phyloP scores from a whole-genome alignment of 2,113 vertebrate species.

The Peucedramus taeniatus region DNA sequence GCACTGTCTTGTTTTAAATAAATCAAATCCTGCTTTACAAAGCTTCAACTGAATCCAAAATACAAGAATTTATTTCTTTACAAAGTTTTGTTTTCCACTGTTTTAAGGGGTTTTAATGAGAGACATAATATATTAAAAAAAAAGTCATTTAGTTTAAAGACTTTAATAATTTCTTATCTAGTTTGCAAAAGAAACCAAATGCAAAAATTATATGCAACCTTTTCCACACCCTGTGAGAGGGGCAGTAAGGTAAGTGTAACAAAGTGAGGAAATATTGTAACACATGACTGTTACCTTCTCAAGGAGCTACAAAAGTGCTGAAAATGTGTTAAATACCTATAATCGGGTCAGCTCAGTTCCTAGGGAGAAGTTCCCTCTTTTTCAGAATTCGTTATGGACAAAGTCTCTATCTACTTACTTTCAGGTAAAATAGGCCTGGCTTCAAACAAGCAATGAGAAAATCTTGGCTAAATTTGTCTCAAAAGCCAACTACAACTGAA shows the following conservation, averaged over 20 bases:
- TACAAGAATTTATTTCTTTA: background rate
- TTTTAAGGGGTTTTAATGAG: background rate
- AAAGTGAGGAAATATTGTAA: background rate
- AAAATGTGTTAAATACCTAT: background rate
- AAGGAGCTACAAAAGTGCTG: background rate
- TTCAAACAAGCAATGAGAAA: background rate
- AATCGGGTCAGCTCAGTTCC: accelerated
- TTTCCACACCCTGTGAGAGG: background rate
- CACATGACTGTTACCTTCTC: background rate
- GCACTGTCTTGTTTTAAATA: background rate
- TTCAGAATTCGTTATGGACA: background rate
- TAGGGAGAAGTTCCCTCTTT: background rate
- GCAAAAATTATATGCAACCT: accelerated
- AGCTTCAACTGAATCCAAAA: background rate
- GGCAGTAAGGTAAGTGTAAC: background rate
- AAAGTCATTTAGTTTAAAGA: background rate
- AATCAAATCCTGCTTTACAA: background rate
- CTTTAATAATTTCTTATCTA: background rate
- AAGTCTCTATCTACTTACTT: background rate
- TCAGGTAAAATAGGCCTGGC: background rate
- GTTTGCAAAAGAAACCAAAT: background rate
- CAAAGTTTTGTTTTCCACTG: background rate
- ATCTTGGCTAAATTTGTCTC: background rate
- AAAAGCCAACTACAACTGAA: background rate
- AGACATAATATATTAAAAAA: background rate